Conservation (phyloP, 2,797 vertebrate genomes). For the Crypturellus tataupa region DNA sequence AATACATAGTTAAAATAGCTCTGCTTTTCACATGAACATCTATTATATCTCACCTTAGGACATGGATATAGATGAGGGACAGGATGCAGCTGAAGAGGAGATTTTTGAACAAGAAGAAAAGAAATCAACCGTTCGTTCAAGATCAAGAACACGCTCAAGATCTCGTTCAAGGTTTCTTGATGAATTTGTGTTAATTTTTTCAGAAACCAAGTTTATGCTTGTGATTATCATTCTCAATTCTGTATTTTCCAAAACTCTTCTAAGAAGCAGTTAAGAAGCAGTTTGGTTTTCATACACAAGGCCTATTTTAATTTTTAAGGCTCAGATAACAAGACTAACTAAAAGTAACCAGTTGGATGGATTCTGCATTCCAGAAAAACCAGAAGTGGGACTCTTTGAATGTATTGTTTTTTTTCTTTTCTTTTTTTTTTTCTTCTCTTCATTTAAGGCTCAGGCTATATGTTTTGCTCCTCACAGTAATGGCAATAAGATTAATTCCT, state of each 20-base stretch:
- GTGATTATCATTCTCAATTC: background rate
- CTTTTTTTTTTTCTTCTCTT: background rate
- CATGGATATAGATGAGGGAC: slow-evolving; percentile 97
- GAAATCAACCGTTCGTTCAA: slow-evolving; percentile 87
- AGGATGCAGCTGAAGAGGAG: slow-evolving; percentile 93
- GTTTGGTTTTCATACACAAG: background rate
- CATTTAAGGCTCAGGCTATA: background rate
- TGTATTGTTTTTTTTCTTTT: background rate
- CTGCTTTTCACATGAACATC: background rate
- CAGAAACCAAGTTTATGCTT: background rate
- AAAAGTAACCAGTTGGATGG: background rate
- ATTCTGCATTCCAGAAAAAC: background rate
- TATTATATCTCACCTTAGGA: slow-evolving; percentile 83
- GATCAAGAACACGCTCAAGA: slow-evolving; percentile 93
- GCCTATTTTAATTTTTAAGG: background rate
- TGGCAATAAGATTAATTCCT: background rate
- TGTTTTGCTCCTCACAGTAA: background rate
- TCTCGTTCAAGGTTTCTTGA: slow-evolving; percentile 92
- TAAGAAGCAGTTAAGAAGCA: background rate
- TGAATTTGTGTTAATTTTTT: slow-evolving; percentile 20
- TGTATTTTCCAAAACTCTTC: background rate
- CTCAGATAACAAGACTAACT: background rate
- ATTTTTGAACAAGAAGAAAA: slow-evolving; percentile 94
- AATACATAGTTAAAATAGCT: background rate
- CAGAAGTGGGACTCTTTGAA: background rate